Conservation (phyloP, 2,888 invertebrate species). For the Lepetodrilus schrolli region DNA sequence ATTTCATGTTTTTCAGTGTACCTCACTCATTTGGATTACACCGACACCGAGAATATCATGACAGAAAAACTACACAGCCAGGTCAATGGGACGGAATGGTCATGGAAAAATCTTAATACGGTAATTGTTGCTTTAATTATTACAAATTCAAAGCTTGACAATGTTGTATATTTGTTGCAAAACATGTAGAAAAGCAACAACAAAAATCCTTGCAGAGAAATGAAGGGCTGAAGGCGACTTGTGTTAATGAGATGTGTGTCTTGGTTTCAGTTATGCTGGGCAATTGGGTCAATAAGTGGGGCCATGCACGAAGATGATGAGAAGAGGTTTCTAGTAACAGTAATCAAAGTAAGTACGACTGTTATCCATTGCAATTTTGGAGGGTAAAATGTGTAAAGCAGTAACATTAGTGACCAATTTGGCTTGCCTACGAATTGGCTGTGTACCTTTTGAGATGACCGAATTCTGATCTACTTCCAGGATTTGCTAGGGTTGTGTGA, state of each 20-base stretch:
- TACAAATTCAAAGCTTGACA: background rate
- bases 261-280: constrained; percentile 89
- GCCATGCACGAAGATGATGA: constrained; percentile 99
- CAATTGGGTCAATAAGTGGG: constrained; percentile 98
- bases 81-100: constrained; percentile 98
- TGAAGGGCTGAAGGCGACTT: background rate
- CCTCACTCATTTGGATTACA: constrained; percentile 97
- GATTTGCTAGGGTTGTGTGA: constrained; percentile 94
- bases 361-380: too few species aligned
- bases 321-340: constrained; percentile 97
- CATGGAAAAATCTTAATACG: constrained; percentile 99
- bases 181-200: too few species aligned
- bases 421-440: too few species aligned
- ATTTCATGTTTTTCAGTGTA: constrained; percentile 82
- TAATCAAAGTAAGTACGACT: constrained; percentile 83
- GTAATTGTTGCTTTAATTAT: too few species aligned
- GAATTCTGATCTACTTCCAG: constrained; percentile 51
- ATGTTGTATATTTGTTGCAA: background rate
- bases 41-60: constrained; percentile 98
- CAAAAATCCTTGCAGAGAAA: too few species aligned
- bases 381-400: too few species aligned
- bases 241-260: background rate
- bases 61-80: constrained; percentile 98
- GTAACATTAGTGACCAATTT: too few species aligned
- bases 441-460: background rate